Evolutionary conservation across 1,140 invertebrate genomes (phyloP), one percentile per base, ranked within the genome.

Genomic region (Augochlora pura): DNA sequence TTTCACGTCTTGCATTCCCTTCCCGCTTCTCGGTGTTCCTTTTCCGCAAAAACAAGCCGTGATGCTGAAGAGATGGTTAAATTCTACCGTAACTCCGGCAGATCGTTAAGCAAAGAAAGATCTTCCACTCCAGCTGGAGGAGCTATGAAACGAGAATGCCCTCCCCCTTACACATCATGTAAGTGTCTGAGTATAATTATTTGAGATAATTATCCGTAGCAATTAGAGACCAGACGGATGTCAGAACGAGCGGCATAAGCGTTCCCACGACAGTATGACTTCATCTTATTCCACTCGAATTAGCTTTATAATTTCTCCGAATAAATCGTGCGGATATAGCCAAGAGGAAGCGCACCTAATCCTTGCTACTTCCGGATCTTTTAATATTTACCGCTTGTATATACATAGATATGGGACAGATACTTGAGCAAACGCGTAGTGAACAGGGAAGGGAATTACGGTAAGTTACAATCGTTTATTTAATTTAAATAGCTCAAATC

Each of bases 131-230:
- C 73, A 27, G 27, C 54, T 83, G 66, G 49, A 76, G 69, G 57
- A 66, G 66, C 71, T 76, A 66, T 25, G 71, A 81, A 83, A 83
- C 32, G 66, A 80, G 77, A 82, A 82, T 74, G n/a, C 52, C 46
- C 16, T 27, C 9, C 42, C 14, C 16, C 27, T 60, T 60, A 25
- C 54, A 23, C 59, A 46, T 46, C 62, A 64, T 67, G 23, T 6
- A 70, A 76, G 70, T 62, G 65, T 81, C 62, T 52, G 32, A 62
- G 66, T 59, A 54, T 69, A 83, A 83, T 81, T 76, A 62, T 81
- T 83, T 66, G 42, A 77, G 81, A 81, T 83, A 83, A 83, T 81
- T 76, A 81, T 81, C 52, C 18, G 18, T 12, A 42, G 60, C 49
- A 77, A 81, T 81, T 83, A 70, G 67, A 57, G 54, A 12, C 12